A percentile compares a stretch with the other conserved stretches of the same genome.
phyloP scores from a whole-genome alignment of 2,888 invertebrate species.

The Spatulosminthurus flaviceps region DNA sequence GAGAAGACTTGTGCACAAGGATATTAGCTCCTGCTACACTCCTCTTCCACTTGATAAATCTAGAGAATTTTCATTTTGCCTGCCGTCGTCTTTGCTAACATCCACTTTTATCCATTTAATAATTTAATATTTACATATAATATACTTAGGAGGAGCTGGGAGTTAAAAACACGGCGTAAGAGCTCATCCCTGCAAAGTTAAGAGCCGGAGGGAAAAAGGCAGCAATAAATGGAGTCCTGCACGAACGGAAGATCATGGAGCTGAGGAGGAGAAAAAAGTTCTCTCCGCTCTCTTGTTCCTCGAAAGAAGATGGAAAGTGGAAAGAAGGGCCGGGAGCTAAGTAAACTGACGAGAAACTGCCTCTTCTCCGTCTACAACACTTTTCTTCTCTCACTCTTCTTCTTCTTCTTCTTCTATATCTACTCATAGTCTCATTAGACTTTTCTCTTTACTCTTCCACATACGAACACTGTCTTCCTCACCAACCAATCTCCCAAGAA shows the following conservation, averaged over 20 bases:
- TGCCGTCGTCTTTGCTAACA: conserved; percentile 16
- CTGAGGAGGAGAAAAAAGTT: conserved; percentile 6
- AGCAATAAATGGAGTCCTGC: conserved; percentile 2
- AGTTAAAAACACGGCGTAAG: neutral
- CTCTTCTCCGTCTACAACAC: conserved; percentile 4
- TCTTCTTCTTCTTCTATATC: conserved; percentile 10
- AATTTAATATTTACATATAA: conserved; percentile 36
- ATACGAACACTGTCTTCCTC: neutral
- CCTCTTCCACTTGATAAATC: conserved; percentile 23
- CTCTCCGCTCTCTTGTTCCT: conserved; percentile 23
- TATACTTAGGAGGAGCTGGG: conserved; percentile 16
- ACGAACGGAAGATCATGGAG: neutral
- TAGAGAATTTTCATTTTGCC: conserved; percentile 31
- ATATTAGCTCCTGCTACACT: conserved; percentile 13
- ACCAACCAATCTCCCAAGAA: conserved; percentile 49
- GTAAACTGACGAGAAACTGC: conserved; percentile 20
- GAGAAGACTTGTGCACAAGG: neutral
- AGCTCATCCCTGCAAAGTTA: neutral
- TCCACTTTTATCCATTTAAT: conserved; percentile 40
- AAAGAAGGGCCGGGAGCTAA: conserved; percentile 36
- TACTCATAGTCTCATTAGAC: conserved; percentile 39
- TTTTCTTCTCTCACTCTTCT: conserved; percentile 6
- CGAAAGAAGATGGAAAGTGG: conserved; percentile 46
- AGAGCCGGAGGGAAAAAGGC: conserved; percentile 16
- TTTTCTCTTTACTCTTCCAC: conserved; percentile 48